phyloP scores from a whole-genome alignment of 92 coral and sea anemone species.

The Epizoanthus ramosus region DNA sequence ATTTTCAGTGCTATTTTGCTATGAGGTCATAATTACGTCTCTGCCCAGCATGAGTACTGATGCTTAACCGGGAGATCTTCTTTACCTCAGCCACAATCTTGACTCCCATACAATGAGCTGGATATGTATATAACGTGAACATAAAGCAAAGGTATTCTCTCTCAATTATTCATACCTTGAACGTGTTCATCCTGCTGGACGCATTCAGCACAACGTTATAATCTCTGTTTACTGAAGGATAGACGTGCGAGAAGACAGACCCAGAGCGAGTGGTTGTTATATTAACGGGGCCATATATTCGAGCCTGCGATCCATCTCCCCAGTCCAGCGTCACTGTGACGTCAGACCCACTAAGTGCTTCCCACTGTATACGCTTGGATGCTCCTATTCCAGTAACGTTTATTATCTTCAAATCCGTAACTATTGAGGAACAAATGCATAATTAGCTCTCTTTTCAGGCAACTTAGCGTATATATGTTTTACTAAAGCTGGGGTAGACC shows the following conservation, averaged over 20 bases:
- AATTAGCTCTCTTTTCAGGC: no score
- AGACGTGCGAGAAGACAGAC: not conserved
- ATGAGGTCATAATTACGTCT: no score
- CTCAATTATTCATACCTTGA: not conserved
- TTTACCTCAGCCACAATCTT: no score
- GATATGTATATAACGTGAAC: no score
- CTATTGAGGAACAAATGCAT: not conserved
- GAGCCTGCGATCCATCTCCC: constrained; percentile 8
- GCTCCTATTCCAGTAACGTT: not conserved
- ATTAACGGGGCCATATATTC: not conserved
- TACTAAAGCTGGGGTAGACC: no score
- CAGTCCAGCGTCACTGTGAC: constrained; percentile 2
- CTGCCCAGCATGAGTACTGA: no score
- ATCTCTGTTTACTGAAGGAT: not conserved
- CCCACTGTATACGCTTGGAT: not conserved
- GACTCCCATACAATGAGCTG: no score
- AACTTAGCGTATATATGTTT: no score
- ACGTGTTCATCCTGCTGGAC: not conserved
- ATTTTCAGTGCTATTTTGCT: no score
- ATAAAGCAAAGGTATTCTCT: no score
- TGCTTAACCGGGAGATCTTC: no score
- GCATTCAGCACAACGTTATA: not conserved
- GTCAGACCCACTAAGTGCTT: not conserved
- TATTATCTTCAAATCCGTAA: constrained; percentile 3
- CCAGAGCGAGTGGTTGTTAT: not conserved